Base-by-base conservation (phyloP, 2,888 invertebrate genomes). In the Pseudeuparius sepicola region DNA sequence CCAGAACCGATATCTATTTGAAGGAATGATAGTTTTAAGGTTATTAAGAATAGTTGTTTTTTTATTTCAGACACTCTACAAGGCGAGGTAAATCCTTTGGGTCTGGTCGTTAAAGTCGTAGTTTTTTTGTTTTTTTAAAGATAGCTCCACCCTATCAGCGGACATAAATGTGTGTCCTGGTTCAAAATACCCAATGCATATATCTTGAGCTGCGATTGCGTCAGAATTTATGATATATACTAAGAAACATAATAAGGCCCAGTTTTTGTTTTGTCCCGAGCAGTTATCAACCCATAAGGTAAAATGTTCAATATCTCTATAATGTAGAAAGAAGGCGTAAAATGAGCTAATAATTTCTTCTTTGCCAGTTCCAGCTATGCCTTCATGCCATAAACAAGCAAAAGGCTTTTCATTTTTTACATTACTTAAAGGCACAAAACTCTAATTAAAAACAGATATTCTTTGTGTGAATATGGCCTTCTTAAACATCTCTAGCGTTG, bases 181-280 rank as follows among this genome's bases (percentile, higher is more conserved):
- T 20, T 20, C 7, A 20, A 20, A 20, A 20, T 20, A 20, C 20
- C n/a, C n/a, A 7, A 27, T 27, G 4, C 9, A n/a, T 4, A 27
- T 12, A 4, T 11, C 4, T 14, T 27, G n/a, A 4, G 14, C 14
- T 12, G 11, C n/a, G 4, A 27, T 9, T 4, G 12, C 11, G 3
- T 13, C 4, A 11, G 12, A 12, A 14, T 27, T 6, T n/a, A 27
- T 14, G 4, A 27, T 9, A 14, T 27, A 27, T 14, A 27, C 27
- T 4, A 27, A 10, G 14, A 27, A 27, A 4, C 11, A 11, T 14
- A 27, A 27, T 11, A 27, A 12, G 4, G 31, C 17, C 36, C 36
- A 36, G 14, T 36, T 36, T 17, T 36, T 36, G 24, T 36, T 36
- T 31, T 36, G 25, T 4, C n/a, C 35, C 5, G 35, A 32, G 4